A percentile compares a stretch with the other conserved stretches of the same genome.
These are phyloP conservation scores for Phaedon cochleariae DNA, from an alignment of 2,888 invertebrate genomes.

Conservation along the genomic window DNA sequence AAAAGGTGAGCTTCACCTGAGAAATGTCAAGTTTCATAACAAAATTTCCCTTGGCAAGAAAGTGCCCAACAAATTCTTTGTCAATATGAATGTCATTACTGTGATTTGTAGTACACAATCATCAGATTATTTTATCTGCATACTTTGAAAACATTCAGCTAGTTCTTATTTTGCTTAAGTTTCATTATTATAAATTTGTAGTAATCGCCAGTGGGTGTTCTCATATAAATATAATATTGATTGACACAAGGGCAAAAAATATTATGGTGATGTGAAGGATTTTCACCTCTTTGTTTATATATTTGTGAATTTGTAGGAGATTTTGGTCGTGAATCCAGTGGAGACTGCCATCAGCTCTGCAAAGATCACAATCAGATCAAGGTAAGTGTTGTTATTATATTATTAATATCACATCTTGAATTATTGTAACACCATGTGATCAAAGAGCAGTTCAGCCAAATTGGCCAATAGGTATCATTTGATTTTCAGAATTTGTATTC, in stretches of 20 bases:
- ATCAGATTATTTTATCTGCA: slow-evolving; percentile 20
- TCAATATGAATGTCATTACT: slow-evolving; percentile 45
- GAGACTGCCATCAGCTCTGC: slow-evolving; percentile 45
- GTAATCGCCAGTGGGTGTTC: slow-evolving; percentile 32
- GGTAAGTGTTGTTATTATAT: slow-evolving; percentile 43
- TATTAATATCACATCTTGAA: slow-evolving; percentile 13
- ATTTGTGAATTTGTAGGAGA: slow-evolving; percentile 43
- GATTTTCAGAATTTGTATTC: not conserved
- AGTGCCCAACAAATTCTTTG: slow-evolving; percentile 49
- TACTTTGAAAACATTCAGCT: slow-evolving; percentile 9
- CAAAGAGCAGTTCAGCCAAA: not conserved
- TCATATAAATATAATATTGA: slow-evolving; percentile 40
- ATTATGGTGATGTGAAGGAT: slow-evolving; percentile 16
- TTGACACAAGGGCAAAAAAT: slow-evolving; percentile 36
- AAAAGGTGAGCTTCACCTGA: slow-evolving; percentile 40
- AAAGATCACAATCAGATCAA: slow-evolving; percentile 50
- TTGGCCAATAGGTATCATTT: not conserved
- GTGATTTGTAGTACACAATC: not conserved
- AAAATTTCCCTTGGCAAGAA: slow-evolving; percentile 40
- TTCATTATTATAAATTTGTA: slow-evolving; percentile 15
- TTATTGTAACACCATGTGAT: slow-evolving; percentile 9
- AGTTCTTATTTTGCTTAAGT: slow-evolving; percentile 4
- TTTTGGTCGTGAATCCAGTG: slow-evolving; percentile 48
- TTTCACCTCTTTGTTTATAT: slow-evolving; percentile 25
- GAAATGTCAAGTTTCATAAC: slow-evolving; percentile 39